phyloP scores from a whole-genome alignment of 2,888 invertebrate genomes.

The Ethmia dodecea region DNA sequence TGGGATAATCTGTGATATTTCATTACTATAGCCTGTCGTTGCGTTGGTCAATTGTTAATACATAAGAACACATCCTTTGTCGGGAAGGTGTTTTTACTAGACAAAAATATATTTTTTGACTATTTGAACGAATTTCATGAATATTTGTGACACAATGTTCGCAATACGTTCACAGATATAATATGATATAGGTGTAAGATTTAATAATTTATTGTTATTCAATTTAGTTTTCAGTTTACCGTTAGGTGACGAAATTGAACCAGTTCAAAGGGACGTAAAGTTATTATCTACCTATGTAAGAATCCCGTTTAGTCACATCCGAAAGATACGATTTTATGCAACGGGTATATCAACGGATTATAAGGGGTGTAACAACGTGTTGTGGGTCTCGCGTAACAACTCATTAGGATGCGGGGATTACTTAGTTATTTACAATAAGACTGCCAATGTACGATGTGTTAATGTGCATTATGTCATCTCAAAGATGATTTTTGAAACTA shows the following conservation, averaged over 20 bases:
- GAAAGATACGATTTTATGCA: slow-evolving; percentile 46
- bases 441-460: slow-evolving; percentile 68
- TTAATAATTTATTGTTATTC: slow-evolving; percentile 77
- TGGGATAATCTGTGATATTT: slow-evolving; percentile 77
- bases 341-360: slow-evolving; percentile 49
- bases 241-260: slow-evolving; percentile 74
- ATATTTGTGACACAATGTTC: slow-evolving; percentile 68
- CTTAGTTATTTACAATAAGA: slow-evolving; percentile 70
- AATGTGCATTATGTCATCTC: slow-evolving; percentile 63
- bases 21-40: slow-evolving; percentile 74
- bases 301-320: slow-evolving; percentile 52
- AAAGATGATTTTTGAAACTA: slow-evolving; percentile 59
- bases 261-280: slow-evolving; percentile 74
- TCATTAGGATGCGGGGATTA: slow-evolving; percentile 52
- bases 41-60: slow-evolving; percentile 77
- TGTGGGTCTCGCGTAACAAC: slow-evolving; percentile 53
- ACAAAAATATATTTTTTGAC: slow-evolving; percentile 79
- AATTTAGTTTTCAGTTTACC: slow-evolving; percentile 73
- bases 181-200: slow-evolving; percentile 74
- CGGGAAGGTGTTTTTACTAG: slow-evolving; percentile 62
- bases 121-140: slow-evolving; percentile 71
- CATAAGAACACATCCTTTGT: slow-evolving; percentile 61
- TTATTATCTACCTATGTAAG: slow-evolving; percentile 64
- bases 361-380: slow-evolving; percentile 68
- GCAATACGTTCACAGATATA: slow-evolving; percentile 69